Percentiles rank a stretch among this genome's conserved stretches.
Conservation (phyloP, 1,140 invertebrate species). For the Galendromus occidentalis region DNA sequence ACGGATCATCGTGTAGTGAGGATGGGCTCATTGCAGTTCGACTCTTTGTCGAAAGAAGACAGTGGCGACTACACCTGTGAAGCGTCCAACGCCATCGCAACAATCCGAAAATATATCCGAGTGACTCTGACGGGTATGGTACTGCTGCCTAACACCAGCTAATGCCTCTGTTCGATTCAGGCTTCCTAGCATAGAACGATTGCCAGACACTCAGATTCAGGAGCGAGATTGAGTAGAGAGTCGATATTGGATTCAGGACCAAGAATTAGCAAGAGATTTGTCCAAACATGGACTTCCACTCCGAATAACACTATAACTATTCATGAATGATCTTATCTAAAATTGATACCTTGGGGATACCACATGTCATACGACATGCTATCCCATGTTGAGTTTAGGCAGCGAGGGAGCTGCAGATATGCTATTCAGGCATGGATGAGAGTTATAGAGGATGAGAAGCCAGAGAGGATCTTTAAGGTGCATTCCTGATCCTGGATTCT, state of each 20-base stretch:
- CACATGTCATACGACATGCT: background rate
- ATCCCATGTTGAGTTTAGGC: background rate
- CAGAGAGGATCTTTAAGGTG: no score
- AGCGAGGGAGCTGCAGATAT: background rate
- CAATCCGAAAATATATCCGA: background rate
- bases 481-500: no score
- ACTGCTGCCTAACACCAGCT: no score
- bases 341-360: background rate
- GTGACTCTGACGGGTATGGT: background rate
- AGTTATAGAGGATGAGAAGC: no score
- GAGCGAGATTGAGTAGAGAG: no score
- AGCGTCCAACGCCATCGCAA: background rate
- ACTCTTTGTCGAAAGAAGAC: background rate
- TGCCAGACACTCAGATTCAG: no score
- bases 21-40: conserved; percentile 26
- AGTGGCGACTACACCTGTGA: background rate
- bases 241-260: no score
- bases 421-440: no score
- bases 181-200: no score
- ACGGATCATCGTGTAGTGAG: no score
- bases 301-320: background rate
- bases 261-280: no score
- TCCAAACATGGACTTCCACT: background rate
- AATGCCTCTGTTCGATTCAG: no score
- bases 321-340: background rate